Conservation (phyloP, 2,113 vertebrate species). For the Platichthys flesus region DNA sequence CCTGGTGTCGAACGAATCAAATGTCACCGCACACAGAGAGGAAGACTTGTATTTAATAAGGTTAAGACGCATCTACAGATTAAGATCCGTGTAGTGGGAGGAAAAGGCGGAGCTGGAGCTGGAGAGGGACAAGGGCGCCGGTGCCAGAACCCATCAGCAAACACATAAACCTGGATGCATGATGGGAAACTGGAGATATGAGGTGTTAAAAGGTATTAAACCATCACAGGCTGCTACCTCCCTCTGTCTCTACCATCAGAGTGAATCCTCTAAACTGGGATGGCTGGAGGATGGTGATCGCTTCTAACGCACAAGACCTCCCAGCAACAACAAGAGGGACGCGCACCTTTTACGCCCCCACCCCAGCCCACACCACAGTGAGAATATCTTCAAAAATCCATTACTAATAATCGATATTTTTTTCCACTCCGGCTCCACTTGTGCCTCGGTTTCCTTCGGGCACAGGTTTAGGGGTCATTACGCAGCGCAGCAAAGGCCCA, state of each 20-base stretch:
- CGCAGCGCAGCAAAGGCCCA: conserved; percentile 2
- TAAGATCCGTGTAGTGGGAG: background rate
- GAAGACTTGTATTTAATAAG: background rate
- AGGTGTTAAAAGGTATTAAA: background rate
- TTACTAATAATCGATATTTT: background rate
- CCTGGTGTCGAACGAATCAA: background rate
- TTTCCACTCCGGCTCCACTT: background rate
- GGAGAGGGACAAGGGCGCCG: conserved; percentile 46
- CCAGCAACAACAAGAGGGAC: conserved; percentile 8
- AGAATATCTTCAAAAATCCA: background rate
- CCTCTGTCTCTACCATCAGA: background rate
- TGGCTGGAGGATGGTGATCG: conserved; percentile 16
- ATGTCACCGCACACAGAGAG: background rate
- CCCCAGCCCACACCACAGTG: no score
- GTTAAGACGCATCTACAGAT: background rate
- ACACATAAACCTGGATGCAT: background rate
- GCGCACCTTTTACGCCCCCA: no score
- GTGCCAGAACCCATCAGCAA: conserved; percentile 16
- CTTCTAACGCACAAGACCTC: conserved; percentile 36
- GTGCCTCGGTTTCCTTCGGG: background rate
- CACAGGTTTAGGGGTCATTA: conserved; percentile 26
- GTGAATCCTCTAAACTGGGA: conserved; percentile 3
- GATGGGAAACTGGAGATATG: background rate
- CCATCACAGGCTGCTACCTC: background rate
- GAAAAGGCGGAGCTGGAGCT: background rate